A percentile compares a stretch with the other conserved stretches of the same genome.
These are phyloP conservation scores for Dolichoris vasculosae DNA, from an alignment of 1,140 invertebrate genomes.

Conservation along the genomic window DNA sequence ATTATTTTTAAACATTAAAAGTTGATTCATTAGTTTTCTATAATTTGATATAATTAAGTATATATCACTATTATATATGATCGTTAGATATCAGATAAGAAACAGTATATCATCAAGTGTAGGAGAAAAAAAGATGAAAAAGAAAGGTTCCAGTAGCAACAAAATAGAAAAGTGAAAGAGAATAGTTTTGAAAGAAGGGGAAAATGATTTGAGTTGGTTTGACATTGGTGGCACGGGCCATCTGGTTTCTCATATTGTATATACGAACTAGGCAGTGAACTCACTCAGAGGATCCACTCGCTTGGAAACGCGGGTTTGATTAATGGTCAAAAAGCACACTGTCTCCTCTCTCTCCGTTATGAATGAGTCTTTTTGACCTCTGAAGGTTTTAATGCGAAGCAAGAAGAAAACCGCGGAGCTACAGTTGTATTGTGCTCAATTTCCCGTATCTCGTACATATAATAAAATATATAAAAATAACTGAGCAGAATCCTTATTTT, in stretches of 20 bases:
- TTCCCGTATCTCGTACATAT: conserved; percentile 36
- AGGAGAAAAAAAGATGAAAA: not conserved
- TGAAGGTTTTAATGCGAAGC: conserved; percentile 8
- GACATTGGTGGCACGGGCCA: conserved; percentile 53
- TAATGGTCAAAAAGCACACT: conserved; percentile 51
- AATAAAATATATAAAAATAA: conserved; percentile 35
- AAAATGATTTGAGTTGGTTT: conserved; percentile 13
- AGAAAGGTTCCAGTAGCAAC: not conserved
- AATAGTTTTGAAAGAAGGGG: not conserved
- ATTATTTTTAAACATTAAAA: no score
- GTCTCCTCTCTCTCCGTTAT: not conserved
- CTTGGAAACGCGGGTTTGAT: conserved; percentile 58
- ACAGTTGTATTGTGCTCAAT: conserved; percentile 20
- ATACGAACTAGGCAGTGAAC: conserved; percentile 32
- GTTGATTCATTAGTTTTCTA: no score
- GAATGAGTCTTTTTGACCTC: conserved; percentile 2
- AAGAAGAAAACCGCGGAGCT: conserved; percentile 20
- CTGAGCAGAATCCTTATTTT: conserved; percentile 1
- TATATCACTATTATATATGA: no score
- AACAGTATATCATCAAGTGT: no score
- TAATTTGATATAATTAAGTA: no score
- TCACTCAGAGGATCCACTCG: conserved; percentile 50
- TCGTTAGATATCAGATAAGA: no score
- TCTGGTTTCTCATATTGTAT: conserved; percentile 45
- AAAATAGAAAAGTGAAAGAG: not conserved